Conservation (phyloP, 1,140 invertebrate genomes). For the fruit fly (Drosophila melanogaster) region DNA sequence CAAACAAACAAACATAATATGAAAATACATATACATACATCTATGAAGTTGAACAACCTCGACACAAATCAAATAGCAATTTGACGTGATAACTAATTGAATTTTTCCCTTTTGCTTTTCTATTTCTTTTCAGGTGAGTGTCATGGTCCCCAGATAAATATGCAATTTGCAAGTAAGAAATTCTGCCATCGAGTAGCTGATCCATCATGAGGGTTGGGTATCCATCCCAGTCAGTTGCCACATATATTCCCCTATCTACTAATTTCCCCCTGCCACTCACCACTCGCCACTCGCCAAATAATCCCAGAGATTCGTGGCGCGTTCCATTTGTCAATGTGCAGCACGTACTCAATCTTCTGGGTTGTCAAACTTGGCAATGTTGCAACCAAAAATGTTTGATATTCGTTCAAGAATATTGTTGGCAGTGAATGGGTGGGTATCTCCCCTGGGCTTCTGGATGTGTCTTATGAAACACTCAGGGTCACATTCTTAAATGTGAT, state of each 20-base stretch:
- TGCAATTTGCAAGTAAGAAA: constrained; percentile 60
- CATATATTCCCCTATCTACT: constrained; percentile 1
- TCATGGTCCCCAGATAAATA: constrained; percentile 18
- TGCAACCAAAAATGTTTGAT: constrained; percentile 61
- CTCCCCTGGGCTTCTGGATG: not conserved
- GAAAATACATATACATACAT: not conserved
- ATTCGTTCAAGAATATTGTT: constrained; percentile 10
- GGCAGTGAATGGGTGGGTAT: not conserved
- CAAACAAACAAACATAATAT: not conserved
- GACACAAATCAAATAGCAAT: constrained; percentile 12
- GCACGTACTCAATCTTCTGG: constrained; percentile 82
- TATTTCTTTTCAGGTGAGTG: constrained; percentile 68
- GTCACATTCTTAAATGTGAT: constrained; percentile 1
- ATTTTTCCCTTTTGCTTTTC: constrained; percentile 11
- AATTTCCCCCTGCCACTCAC: constrained; percentile 12
- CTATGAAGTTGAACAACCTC: constrained; percentile 4
- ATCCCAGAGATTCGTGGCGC: constrained; percentile 42
- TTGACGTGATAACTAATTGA: constrained; percentile 26
- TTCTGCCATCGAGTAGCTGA: constrained; percentile 15
- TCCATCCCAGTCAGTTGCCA: not conserved
- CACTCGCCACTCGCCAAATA: constrained; percentile 9
- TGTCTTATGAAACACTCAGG: not conserved
- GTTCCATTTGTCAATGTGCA: constrained; percentile 78
- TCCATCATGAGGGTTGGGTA: constrained; percentile 24
- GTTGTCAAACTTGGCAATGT: constrained; percentile 82